These are phyloP conservation scores for Popillia japonica DNA, from an alignment of 1,140 invertebrate genomes.

Conservation along the genomic window DNA sequence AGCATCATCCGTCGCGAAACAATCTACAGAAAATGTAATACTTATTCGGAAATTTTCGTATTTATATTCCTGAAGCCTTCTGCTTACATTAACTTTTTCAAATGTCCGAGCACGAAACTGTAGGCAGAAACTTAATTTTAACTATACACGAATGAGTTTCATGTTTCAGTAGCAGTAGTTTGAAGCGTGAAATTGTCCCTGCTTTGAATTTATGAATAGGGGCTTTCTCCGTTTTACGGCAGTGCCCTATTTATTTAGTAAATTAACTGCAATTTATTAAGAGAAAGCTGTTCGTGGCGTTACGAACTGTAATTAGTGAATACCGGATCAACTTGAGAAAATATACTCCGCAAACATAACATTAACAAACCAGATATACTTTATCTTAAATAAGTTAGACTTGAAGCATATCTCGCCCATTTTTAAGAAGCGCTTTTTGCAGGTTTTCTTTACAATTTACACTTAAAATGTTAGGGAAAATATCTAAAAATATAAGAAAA, in stretches of 20 bases:
- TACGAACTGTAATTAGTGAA: not conserved
- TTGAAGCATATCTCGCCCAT: no score
- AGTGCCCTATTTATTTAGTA: not conserved
- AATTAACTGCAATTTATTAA: slow-evolving; percentile 1
- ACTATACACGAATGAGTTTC: slow-evolving; percentile 3
- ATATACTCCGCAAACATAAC: not conserved
- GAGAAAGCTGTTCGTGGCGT: not conserved
- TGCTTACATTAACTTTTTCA: not conserved
- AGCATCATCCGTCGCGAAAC: no score
- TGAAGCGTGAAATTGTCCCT: slow-evolving; percentile 2
- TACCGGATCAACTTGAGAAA: not conserved
- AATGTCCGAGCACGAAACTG: slow-evolving; percentile 2
- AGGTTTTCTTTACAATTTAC: no score
- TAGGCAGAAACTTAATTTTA: slow-evolving; percentile 2
- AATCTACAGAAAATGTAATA: not conserved
- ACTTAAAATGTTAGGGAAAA: no score
- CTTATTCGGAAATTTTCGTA: not conserved
- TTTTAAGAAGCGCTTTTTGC: no score
- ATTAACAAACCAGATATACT: no score
- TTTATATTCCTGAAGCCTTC: not conserved
- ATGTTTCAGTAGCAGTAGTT: not conserved
- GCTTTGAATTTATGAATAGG: slow-evolving; percentile 15
- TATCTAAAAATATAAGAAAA: no score
- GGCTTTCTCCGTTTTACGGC: not conserved
- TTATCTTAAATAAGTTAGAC: no score